A percentile compares a stretch with the other conserved stretches of the same genome.
Evolutionary conservation across 2,888 invertebrate genomes (phyloP).

Genomic region (Agonopterix heracliana): DNA sequence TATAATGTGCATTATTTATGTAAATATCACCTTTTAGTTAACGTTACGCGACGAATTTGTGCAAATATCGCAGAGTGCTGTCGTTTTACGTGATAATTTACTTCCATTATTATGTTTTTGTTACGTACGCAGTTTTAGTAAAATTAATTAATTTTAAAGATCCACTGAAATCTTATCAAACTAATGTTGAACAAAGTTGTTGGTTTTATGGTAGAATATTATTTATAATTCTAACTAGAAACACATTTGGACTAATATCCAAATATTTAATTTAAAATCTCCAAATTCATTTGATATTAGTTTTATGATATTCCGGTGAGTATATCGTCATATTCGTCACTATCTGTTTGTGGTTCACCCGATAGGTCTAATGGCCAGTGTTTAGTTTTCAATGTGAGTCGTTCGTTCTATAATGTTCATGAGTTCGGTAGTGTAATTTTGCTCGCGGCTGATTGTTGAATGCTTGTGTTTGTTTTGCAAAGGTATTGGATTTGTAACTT

Average conservation of each 20-base stretch:
- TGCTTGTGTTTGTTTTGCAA: conserved; percentile 38
- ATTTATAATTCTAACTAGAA: too few species aligned
- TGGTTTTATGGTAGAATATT: too few species aligned
- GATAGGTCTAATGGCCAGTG: background rate
- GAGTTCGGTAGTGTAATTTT: conserved; percentile 17
- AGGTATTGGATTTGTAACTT: conserved; percentile 45
- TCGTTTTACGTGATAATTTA: too few species aligned
- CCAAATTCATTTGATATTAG: too few species aligned
- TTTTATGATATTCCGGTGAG: too few species aligned
- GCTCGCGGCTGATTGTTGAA: conserved; percentile 35
- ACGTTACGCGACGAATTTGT: background rate
- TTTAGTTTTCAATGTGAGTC: conserved; percentile 1
- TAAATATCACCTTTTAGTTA: conserved; percentile 53
- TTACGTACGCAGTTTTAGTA: too few species aligned
- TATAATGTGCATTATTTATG: conserved; percentile 57
- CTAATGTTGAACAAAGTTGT: too few species aligned
- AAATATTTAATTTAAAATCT: too few species aligned
- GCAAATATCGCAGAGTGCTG: background rate
- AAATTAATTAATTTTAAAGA: too few species aligned
- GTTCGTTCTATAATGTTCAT: background rate
- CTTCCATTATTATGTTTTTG: too few species aligned
- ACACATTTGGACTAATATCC: too few species aligned
- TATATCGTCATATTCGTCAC: background rate
- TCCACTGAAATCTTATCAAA: too few species aligned
- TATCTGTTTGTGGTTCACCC: background rate